Conservation (phyloP, 2,797 vertebrate genomes). For the Mallotus villosus region DNA sequence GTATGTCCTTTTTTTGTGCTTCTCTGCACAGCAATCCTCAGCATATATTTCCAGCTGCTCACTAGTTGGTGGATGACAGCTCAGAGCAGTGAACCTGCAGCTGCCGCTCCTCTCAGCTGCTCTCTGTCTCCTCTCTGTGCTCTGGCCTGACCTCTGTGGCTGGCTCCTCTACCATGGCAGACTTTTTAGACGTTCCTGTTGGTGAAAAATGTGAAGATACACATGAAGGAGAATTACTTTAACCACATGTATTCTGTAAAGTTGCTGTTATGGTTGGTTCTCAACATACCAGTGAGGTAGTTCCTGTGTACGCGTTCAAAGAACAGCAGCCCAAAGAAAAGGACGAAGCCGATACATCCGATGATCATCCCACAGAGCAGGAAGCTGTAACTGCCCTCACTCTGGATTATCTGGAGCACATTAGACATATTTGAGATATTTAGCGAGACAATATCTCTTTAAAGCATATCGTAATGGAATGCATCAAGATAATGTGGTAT, state of each 20-base stretch:
- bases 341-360: conserved; percentile 82
- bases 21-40: conserved; percentile 14
- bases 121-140: conserved; percentile 39
- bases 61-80: not conserved
- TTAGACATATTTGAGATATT: not conserved
- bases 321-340: conserved; percentile 86
- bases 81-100: conserved; percentile 8
- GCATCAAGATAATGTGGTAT: conserved; percentile 21
- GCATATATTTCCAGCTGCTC: not conserved
- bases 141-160: conserved; percentile 49
- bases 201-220: not conserved
- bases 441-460: not conserved
- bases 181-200: conserved; percentile 69
- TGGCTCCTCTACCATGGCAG: conserved; percentile 65
- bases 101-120: conserved; percentile 45
- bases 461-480: not conserved
- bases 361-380: conserved; percentile 90
- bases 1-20: conserved; percentile 15
- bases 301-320: conserved; percentile 88
- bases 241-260: conserved; percentile 13
- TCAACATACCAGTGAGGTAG: conserved; percentile 81
- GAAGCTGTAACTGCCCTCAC: conserved; percentile 91
- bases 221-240: not conserved
- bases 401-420: conserved; percentile 82
- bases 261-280: not conserved